phyloP scores from a whole-genome alignment of 1,140 invertebrate genomes.

The Drosophila auraria region DNA sequence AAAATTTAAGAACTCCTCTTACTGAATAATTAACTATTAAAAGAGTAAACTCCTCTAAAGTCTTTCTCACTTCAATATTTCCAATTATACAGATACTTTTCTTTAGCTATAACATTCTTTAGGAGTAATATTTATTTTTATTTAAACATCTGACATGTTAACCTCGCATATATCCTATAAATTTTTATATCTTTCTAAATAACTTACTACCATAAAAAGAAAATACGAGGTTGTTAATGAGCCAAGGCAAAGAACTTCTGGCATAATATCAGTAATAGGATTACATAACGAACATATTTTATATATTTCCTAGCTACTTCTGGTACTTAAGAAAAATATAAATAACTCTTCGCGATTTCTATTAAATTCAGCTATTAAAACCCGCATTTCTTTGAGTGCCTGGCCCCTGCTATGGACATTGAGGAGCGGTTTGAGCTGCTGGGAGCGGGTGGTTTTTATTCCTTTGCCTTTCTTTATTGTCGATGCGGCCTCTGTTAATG shows the following conservation, averaged over 20 bases:
- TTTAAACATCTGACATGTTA: too few species aligned
- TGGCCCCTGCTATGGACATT: constrained; percentile 5
- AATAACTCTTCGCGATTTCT: neutral
- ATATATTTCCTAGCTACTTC: neutral
- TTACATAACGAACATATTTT: neutral
- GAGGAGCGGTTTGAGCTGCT: constrained; percentile 16
- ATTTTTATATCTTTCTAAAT: neutral
- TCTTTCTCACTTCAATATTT: too few species aligned
- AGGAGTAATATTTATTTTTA: too few species aligned
- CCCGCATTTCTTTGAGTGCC: constrained; percentile 20
- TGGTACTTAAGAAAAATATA: too few species aligned
- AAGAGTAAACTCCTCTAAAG: too few species aligned
- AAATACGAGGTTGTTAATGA: neutral
- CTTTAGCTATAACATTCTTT: too few species aligned
- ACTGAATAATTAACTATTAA: too few species aligned
- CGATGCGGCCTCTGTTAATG: constrained; percentile 24
- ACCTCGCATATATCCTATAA: too few species aligned
- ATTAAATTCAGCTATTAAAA: too few species aligned
- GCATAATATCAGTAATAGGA: neutral
- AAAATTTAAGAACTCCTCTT: too few species aligned
- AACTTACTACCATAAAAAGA: neutral
- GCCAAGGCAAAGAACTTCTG: too few species aligned
- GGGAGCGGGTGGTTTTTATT: constrained; percentile 54
- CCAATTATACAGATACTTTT: too few species aligned
- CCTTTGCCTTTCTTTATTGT: constrained; percentile 38